These are phyloP conservation scores for Eulemur rubriventer DNA, from an alignment of 2,797 vertebrate genomes.

Conservation along the genomic window DNA sequence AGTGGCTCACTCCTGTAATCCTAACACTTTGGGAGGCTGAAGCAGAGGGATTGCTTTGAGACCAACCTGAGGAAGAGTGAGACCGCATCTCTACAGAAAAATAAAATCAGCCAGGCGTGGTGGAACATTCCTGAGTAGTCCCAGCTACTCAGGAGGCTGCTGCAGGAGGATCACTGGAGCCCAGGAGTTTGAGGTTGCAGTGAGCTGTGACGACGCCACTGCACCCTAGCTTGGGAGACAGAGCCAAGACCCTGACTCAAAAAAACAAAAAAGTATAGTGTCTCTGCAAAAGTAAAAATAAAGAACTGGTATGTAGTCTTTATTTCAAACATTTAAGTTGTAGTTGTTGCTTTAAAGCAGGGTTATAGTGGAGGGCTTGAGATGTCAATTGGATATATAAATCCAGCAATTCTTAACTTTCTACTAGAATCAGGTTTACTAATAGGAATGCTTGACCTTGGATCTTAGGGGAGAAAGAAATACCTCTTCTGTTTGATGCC, in stretches of 20 bases:
- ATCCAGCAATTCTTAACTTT: not conserved
- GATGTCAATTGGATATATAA: not conserved
- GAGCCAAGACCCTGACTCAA: not conserved
- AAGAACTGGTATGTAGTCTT: conserved; percentile 7
- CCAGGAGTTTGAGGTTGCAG: not conserved
- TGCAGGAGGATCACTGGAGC: not conserved
- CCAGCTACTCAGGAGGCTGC: not conserved
- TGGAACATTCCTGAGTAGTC: not conserved
- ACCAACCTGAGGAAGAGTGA: not conserved
- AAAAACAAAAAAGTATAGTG: not conserved
- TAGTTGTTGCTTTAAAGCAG: conserved; percentile 2
- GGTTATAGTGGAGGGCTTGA: not conserved
- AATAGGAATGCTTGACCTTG: not conserved
- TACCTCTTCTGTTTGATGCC: not conserved
- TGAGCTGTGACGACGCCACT: not conserved
- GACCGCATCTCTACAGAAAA: not conserved
- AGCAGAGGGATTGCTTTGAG: not conserved
- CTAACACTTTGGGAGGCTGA: not conserved
- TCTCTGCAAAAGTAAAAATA: conserved; percentile 14
- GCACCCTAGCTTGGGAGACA: not conserved
- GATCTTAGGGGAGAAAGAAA: not conserved
- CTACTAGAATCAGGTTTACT: not conserved
- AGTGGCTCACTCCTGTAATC: not conserved
- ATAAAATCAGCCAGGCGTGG: not conserved
- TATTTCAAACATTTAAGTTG: not conserved